Base-by-base conservation (phyloP, 2,113 vertebrate genomes). In the Salvelinus fontinalis region DNA sequence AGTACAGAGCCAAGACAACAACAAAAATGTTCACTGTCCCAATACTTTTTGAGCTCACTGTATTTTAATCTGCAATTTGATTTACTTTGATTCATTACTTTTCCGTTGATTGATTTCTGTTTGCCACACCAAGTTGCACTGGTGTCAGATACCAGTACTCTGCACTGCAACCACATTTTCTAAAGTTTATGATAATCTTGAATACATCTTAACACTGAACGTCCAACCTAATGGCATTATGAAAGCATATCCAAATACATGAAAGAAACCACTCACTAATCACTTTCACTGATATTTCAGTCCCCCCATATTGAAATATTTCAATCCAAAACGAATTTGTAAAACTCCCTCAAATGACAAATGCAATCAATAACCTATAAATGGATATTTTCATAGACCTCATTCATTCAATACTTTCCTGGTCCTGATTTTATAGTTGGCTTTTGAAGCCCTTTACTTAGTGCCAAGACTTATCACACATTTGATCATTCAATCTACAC, bases 401-500 rank as follows among this genome's bases (percentile, higher is more conserved):
- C 0, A 59, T 54, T 66, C 12, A 48, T 26, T 49, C n/a, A 51
- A 57, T 44, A 54, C 39, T 66, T 26, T 24, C 29, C 71, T n/a
- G 16, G n/a, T 12, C 26, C 57, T n/a, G 49, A 67, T 54, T 59
- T 44, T 1, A 24, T 16, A 69, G 16, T 5, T 54, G 16, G 16
- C 14, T 7, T 54, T 54, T 14, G 16, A 9, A n/a, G 16, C 22
- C 20, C 27, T 74, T 74, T 74, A 44, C 18, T 16, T 67, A 26
- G 22, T 75, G 59, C 13, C 39, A 74, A 66, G 16, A 66, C 2
- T 1, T 29, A 34, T 34, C 34, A 68, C 8, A 74, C 70, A 79
- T 54, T 60, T 74, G 39, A 22, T 81, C 24, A 81, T 74, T 79
- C 22, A 75, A 26, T 67, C 9, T 62, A 75, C 59, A 85, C 18